These are phyloP conservation scores for Peucedramus taeniatus DNA, from an alignment of 2,113 vertebrate species.

Conservation along the genomic window DNA sequence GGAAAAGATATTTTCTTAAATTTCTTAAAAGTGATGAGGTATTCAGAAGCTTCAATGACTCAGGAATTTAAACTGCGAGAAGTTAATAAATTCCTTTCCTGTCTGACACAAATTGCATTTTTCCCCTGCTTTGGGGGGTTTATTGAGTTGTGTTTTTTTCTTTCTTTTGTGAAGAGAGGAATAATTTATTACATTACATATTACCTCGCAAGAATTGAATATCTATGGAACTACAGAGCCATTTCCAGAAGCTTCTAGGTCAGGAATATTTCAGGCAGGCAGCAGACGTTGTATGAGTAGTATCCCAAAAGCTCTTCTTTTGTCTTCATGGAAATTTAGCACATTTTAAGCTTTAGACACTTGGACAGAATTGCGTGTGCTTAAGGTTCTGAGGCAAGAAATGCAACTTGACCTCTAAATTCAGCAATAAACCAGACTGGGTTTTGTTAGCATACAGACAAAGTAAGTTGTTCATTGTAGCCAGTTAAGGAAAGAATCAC, in stretches of 20 bases:
- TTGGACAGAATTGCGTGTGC: not conserved
- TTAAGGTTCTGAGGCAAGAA: not conserved
- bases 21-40: not conserved
- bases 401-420: not conserved
- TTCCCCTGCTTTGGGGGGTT: accelerated
- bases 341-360: not conserved
- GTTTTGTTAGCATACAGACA: not conserved
- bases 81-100: constrained; percentile 33
- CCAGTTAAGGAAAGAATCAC: not conserved
- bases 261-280: not conserved
- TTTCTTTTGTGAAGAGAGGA: not conserved
- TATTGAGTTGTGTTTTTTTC: not conserved
- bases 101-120: constrained; percentile 31
- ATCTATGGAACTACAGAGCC: not conserved
- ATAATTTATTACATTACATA: not conserved
- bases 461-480: not conserved
- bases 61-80: not conserved
- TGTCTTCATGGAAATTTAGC: not conserved
- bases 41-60: not conserved
- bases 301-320: not conserved
- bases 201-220: not conserved
- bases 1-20: constrained; percentile 36
- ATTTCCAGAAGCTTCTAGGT: not conserved
- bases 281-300: not conserved
- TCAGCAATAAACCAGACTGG: not conserved